Base-by-base conservation (phyloP, 2,888 invertebrate species). In the Limnephilus marmoratus region DNA sequence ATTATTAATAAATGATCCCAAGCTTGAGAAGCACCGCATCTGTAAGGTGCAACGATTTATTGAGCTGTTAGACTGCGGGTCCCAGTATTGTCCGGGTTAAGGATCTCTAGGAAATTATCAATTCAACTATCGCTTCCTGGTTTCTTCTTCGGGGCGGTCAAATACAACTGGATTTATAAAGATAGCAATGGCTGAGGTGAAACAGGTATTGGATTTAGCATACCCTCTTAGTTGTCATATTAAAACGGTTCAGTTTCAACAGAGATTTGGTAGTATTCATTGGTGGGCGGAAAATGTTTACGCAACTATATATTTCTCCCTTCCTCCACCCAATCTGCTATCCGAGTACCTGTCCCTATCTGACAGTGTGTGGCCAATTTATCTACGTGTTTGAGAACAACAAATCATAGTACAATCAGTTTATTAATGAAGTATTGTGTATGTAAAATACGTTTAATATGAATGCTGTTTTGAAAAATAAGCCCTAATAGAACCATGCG, bases 31-130 rank as follows among this genome's bases (percentile, higher is more conserved):
- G 18, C 24, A 41, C 83, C 5, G 37, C 37, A 24, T 34, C 9
- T 24, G 34, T 24, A 83, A 83, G 83, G 83, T 34, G 83, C 83
- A 37, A 68, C 68, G 24, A 68, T 68, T 68, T 68, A 68, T 68
- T 68, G 68, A 68, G 24, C 68, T 68, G 68, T n/a, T 68, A 68
- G 68, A 37, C 83, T 31, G 83, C 37, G 24, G 15, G 83, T 31
- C 83, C 83, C 34, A 41, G 83, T 83, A 83, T 41, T 31, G 83
- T 83, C 31, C 34, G 31, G 83, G 83, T 41, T 11, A 83, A 83
- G 83, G 37, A 83, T 83, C 83, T 83, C 37, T 83, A 83, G 37
- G 37, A 83, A 11, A 83, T 34, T 24, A 83, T 83, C 83, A 41
- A 83, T 37, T 68, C 68, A 68, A n/a, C 68, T 68, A 68, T 68